Conservation (phyloP, 1,140 invertebrate genomes). For the Wasmannia auropunctata region DNA sequence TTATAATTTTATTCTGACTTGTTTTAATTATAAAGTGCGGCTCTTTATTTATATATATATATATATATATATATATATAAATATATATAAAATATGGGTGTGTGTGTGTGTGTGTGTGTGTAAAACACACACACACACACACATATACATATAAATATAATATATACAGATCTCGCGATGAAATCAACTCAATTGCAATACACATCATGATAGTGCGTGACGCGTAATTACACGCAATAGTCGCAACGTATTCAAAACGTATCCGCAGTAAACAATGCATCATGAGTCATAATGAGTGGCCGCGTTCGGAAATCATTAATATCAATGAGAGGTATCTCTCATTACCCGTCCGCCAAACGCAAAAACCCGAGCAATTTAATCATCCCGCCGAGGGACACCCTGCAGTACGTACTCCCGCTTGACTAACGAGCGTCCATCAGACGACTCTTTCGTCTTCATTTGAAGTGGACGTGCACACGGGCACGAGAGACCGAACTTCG, state of each 20-base stretch:
- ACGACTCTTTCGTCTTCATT: conserved; percentile 73
- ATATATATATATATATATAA: not conserved
- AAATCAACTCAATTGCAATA: conserved; percentile 16
- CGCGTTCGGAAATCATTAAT: conserved; percentile 51
- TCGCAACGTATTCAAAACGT: conserved; percentile 31
- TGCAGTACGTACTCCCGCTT: conserved; percentile 42
- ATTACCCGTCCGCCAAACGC: conserved; percentile 35
- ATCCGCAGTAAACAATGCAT: conserved; percentile 22
- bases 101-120: too few species aligned
- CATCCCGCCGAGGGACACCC: conserved; percentile 29
- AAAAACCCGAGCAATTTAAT: conserved; percentile 57
- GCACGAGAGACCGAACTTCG: conserved; percentile 35
- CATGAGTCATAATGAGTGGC: conserved; percentile 22
- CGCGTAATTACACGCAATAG: conserved; percentile 5
- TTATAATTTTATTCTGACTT: conserved; percentile 44
- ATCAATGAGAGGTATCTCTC: conserved; percentile 50
- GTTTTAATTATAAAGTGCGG: conserved; percentile 13
- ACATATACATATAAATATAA: too few species aligned
- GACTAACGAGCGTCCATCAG: conserved; percentile 69
- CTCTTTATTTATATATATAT: not conserved
- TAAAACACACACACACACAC: too few species aligned
- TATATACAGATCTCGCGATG: conserved; percentile 6
- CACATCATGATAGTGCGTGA: conserved; percentile 20
- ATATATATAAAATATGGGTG: too few species aligned
- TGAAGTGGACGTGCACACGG: conserved; percentile 56